Percentiles rank a stretch among this genome's conserved stretches.
Evolutionary conservation across 2,113 vertebrate species (phyloP).

Genomic region (Panthera tigris): DNA sequence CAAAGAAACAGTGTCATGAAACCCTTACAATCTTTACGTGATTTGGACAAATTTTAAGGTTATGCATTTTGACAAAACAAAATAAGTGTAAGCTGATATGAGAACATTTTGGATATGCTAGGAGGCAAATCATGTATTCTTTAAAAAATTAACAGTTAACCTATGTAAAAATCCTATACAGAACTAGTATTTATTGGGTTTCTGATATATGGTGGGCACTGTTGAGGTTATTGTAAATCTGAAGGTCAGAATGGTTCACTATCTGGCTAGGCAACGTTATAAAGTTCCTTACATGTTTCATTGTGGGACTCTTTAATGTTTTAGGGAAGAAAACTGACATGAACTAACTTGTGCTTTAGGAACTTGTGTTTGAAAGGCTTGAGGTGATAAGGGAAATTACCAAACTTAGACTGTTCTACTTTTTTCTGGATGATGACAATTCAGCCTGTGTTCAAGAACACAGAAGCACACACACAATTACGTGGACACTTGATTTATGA

Average conservation of each 20-base stretch:
- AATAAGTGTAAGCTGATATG: background rate
- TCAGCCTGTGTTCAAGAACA: conserved; percentile 48
- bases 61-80: conserved; percentile 29
- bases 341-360: background rate
- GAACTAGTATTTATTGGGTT: background rate
- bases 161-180: background rate
- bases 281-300: background rate
- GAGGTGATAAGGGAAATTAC: conserved; percentile 49
- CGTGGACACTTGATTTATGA: conserved; percentile 65
- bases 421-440: conserved; percentile 45
- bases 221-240: background rate
- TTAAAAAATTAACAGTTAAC: background rate
- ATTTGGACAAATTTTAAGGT: conserved; percentile 50
- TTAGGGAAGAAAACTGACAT: background rate
- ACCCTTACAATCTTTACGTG: background rate
- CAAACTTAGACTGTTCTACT: conserved; percentile 51
- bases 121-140: background rate
- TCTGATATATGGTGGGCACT: background rate
- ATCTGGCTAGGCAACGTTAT: background rate
- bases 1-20: background rate
- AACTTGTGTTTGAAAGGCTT: background rate
- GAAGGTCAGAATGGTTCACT: background rate
- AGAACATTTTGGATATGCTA: background rate
- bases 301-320: background rate
- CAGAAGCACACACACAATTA: conserved; percentile 44